Evolutionary conservation across 1,140 invertebrate species (phyloP).

Genomic region (Tyrophagus putrescentiae): DNA sequence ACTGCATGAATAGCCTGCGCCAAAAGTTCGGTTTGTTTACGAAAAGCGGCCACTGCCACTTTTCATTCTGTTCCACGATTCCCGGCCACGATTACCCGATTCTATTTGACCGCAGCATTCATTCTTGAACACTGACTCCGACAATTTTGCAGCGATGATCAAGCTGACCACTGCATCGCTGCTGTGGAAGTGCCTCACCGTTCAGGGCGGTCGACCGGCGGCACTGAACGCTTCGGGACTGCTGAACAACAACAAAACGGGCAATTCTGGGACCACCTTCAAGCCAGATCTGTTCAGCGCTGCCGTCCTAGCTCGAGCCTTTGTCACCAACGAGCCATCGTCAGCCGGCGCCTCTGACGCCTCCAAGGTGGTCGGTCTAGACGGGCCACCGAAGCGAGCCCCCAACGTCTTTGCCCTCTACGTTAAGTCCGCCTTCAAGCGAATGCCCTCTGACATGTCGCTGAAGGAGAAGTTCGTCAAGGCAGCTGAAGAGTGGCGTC

Average conservation of each 20-base stretch:
- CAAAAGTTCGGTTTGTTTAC: too few species aligned
- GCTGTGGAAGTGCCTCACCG: slow-evolving; percentile 2
- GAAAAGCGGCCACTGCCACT: too few species aligned
- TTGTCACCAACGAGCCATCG: not conserved
- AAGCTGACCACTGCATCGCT: not conserved
- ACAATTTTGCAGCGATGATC: not conserved
- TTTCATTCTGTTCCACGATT: too few species aligned
- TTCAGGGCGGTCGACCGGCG: not conserved
- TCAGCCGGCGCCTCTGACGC: not conserved
- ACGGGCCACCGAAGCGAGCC: slow-evolving; percentile 2
- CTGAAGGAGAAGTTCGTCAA: not conserved
- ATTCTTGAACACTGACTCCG: not conserved
- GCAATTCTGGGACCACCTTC: too few species aligned
- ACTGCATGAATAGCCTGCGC: too few species aligned
- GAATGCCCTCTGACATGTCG: not conserved
- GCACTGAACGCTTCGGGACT: not conserved
- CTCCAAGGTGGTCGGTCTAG: not conserved
- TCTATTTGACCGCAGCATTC: not conserved
- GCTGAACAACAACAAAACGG: not conserved
- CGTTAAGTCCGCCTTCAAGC: not conserved
- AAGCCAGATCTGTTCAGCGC: too few species aligned
- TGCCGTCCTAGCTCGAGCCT: not conserved
- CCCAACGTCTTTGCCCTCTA: slow-evolving; percentile 10
- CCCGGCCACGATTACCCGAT: too few species aligned
- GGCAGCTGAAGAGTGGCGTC: not conserved